A percentile compares a stretch with the other conserved stretches of the same genome.
Conservation (phyloP, 2,113 vertebrate species). For the Lynx canadensis region DNA sequence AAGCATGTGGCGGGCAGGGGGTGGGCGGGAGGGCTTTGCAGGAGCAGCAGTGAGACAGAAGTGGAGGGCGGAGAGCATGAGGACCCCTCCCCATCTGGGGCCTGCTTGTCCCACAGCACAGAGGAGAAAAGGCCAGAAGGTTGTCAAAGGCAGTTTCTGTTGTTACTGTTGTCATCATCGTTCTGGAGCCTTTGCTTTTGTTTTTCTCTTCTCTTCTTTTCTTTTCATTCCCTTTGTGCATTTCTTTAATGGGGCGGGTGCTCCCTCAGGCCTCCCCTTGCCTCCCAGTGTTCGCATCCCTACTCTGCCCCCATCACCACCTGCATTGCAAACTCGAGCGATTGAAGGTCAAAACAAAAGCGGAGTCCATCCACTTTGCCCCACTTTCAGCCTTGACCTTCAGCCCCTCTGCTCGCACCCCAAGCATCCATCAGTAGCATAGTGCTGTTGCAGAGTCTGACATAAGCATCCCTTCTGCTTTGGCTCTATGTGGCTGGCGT, state of each 20-base stretch:
- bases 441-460: not conserved
- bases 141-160: not conserved
- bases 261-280: not conserved
- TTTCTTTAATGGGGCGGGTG: not conserved
- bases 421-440: not conserved
- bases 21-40: not conserved
- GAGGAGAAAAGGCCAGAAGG: not conserved
- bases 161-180: not conserved
- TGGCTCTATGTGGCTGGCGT: not conserved
- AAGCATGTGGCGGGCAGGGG: no score
- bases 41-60: not conserved
- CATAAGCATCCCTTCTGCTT: not conserved
- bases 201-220: not conserved
- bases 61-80: not conserved
- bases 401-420: not conserved
- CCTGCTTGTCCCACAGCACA: not conserved
- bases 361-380: not conserved
- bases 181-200: not conserved
- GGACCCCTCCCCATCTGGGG: not conserved
- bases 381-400: not conserved
- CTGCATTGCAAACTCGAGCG: not conserved
- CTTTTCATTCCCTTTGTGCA: not conserved
- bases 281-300: not conserved
- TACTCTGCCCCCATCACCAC: not conserved
- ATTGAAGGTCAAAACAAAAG: not conserved